Percentiles rank a stretch among this genome's conserved stretches.
These are phyloP conservation scores for Hippocampus mohnikei DNA, from an alignment of 2,113 vertebrate species.

Conservation along the genomic window DNA sequence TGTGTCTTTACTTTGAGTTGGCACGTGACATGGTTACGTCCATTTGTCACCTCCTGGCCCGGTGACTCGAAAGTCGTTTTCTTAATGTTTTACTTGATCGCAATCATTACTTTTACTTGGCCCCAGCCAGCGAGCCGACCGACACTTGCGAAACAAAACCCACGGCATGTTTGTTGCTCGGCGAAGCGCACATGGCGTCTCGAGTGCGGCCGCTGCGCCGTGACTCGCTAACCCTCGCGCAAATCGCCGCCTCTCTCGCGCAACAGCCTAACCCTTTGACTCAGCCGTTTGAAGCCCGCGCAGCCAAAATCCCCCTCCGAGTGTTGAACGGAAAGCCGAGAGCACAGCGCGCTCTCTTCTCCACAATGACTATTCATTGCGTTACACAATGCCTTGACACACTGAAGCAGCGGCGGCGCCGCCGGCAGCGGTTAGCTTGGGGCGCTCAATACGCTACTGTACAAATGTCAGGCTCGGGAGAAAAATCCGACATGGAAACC, in stretches of 20 bases:
- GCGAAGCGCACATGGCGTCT: constrained; percentile 47
- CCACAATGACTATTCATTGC: constrained; percentile 26
- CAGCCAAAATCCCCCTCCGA: constrained; percentile 45
- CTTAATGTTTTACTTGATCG: background rate
- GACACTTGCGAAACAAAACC: constrained; percentile 26
- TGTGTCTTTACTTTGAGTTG: too few species aligned
- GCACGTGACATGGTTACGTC: too few species aligned
- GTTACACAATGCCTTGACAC: constrained; percentile 38
- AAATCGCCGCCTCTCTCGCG: constrained; percentile 38
- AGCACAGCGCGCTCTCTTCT: constrained; percentile 43
- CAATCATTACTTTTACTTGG: constrained; percentile 15
- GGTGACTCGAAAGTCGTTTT: too few species aligned
- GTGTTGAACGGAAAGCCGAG: constrained; percentile 6
- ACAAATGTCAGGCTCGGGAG: background rate
- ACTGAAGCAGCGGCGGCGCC: constrained; percentile 4
- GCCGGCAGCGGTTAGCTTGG: background rate
- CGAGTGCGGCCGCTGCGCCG: constrained; percentile 38
- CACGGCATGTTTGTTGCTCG: constrained; percentile 41
- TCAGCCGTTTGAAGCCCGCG: constrained; percentile 31
- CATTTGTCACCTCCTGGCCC: too few species aligned
- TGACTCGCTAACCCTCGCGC: constrained; percentile 54
- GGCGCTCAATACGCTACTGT: constrained; percentile 31
- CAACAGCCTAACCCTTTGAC: constrained; percentile 43
- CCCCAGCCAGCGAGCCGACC: constrained; percentile 37
- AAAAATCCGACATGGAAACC: constrained; percentile 15